A percentile compares a stretch with the other conserved stretches of the same genome.
Conservation (phyloP, 1,140 invertebrate genomes). For the Lepidurus arcticus region DNA sequence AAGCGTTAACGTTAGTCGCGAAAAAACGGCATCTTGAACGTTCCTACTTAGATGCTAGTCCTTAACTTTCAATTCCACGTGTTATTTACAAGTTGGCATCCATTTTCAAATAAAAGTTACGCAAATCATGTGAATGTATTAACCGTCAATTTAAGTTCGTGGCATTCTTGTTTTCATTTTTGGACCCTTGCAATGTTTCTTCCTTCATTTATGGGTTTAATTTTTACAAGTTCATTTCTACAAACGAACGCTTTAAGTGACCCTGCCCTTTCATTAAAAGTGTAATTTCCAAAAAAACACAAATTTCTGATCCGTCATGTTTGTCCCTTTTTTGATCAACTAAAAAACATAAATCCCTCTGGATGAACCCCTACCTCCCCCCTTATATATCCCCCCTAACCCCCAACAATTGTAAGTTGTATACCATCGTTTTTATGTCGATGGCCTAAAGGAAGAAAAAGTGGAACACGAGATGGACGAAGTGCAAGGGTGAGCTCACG, state of each 20-base stretch:
- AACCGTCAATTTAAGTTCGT: not conserved
- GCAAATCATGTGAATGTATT: not conserved
- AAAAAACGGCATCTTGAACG: conserved; percentile 13
- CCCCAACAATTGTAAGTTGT: conserved; percentile 3
- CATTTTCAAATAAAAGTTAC: not conserved
- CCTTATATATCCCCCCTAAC: not conserved
- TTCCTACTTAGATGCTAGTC: conserved; percentile 21
- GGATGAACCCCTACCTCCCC: no score
- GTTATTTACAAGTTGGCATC: conserved; percentile 8
- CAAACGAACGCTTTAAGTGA: conserved; percentile 3
- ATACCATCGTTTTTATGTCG: conserved; percentile 8
- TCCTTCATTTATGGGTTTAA: not conserved
- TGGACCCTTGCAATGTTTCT: not conserved
- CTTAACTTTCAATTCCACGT: conserved; percentile 19
- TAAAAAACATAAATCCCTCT: no score
- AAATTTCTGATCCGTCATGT: not conserved
- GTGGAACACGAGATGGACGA: not conserved
- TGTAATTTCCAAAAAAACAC: not conserved
- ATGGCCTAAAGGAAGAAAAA: not conserved
- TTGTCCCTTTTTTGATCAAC: not conserved
- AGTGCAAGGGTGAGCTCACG: not conserved
- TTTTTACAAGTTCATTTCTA: not conserved
- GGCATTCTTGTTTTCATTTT: not conserved
- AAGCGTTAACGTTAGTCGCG: conserved; percentile 15
- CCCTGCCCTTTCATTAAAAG: not conserved